Evolutionary conservation across 2,797 vertebrate genomes (phyloP).

Genomic region (Babyrousa celebensis): DNA sequence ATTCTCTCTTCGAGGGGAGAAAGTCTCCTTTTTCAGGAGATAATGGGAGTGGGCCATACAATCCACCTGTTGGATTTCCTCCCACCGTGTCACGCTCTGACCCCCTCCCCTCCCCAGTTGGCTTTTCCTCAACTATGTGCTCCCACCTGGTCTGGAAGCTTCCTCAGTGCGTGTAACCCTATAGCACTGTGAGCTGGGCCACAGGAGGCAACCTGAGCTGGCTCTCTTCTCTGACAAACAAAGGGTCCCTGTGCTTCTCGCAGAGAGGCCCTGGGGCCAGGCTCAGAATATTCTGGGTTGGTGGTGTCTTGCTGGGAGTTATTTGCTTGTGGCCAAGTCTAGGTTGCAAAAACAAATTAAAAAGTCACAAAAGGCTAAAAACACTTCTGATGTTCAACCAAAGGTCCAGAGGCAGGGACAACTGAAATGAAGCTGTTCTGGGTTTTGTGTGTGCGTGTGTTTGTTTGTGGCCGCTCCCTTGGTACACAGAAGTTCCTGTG

Average conservation of each 20-base stretch:
- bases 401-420: not conserved
- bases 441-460: no score
- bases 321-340: not conserved
- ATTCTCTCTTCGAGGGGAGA: not conserved
- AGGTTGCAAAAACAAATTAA: not conserved
- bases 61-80: not conserved
- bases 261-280: no score
- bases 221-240: not conserved
- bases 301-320: not conserved
- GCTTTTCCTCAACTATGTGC: not conserved
- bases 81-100: not conserved
- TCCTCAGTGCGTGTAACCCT: not conserved
- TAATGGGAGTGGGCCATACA: not conserved
- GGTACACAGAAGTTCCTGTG: no score
- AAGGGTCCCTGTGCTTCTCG: fast-evolving
- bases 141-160: not conserved
- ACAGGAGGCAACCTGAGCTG: not conserved
- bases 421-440: not conserved
- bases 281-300: not conserved
- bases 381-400: not conserved
- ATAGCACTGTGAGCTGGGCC: not conserved
- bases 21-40: not conserved
- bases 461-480: no score
- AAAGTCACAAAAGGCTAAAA: not conserved
- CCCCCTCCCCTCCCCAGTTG: fast-evolving